Conservation (phyloP, 2,113 vertebrate species). For the Alexandromys fortis region DNA sequence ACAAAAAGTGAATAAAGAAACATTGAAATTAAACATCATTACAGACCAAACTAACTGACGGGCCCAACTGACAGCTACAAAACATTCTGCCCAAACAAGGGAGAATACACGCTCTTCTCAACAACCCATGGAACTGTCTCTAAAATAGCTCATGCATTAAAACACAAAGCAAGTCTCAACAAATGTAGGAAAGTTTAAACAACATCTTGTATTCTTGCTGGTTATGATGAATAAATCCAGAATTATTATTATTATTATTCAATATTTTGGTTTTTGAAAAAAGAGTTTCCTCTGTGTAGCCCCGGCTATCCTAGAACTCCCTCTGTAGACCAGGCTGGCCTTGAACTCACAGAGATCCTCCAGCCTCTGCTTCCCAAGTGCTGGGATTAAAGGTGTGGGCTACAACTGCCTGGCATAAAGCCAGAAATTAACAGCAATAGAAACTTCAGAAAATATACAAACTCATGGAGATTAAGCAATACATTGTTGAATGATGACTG, state of each 20-base stretch:
- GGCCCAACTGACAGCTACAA: background rate
- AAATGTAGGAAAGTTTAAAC: background rate
- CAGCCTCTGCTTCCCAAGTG: background rate
- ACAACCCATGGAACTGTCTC: background rate
- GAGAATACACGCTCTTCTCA: background rate
- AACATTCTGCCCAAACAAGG: background rate
- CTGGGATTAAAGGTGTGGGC: too few relatives aligned
- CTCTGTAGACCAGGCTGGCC: too few relatives aligned
- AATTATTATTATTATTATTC: background rate
- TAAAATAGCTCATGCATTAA: background rate
- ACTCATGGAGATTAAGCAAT: too few relatives aligned
- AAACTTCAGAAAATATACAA: background rate
- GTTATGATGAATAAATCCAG: background rate
- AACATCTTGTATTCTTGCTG: background rate
- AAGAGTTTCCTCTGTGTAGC: too few relatives aligned
- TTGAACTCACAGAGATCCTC: too few relatives aligned
- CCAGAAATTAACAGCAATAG: background rate
- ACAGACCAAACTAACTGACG: background rate
- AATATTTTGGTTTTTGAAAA: too few relatives aligned
- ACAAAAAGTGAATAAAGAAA: background rate
- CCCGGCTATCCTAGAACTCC: too few relatives aligned
- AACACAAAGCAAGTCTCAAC: background rate
- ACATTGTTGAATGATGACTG: too few relatives aligned
- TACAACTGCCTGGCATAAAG: too few relatives aligned
- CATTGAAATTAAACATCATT: background rate